Base-by-base conservation (phyloP, 2,113 vertebrate species). In the Calonectris borealis region DNA sequence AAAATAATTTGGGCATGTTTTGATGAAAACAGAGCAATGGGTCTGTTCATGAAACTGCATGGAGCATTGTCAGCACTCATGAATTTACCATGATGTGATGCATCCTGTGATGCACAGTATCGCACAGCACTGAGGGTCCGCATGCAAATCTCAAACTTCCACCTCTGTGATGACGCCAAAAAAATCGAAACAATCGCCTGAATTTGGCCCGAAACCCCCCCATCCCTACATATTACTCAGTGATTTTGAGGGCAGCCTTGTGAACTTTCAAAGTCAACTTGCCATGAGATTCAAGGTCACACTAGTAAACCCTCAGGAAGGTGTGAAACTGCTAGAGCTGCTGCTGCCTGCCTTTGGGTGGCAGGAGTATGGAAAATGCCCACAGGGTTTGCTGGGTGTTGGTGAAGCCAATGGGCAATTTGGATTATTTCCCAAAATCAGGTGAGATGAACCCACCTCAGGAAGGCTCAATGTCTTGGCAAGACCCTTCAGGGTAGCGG, bases 281-380 rank as follows among this genome's bases (percentile, higher is more conserved):
- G 29, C 58, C 49, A 2, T 5, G 16, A 54, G 46, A 18, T 78
- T 75, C 81, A n/a, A 66, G 66, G 13, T 79, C 62, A 44, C 32
- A 11, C 6, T 19, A 32, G 31, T 25, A 68, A 86, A 62, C 6
- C 38, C 25, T 58, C 16, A 26, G 52, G 29, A 55, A 75, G 42
- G 52, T 20, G n/a, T 32, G 64, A 27, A 34, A 49, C 55, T 38
- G 40, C 44, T 58, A 24, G 34, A 82, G 65, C 9, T 25, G 29
- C 42, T 48, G 48, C 66, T 84, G 64, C 14, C 16, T 52, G 60
- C 27, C 49, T 21, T 11, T 29, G 22, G 48, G 6, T 25, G 60
- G 24, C 40, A 31, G 61, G 34, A 18, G 3, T 11, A 51, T 0
- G 2, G 55, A 18, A 31, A 16, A n/a, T 9, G 13, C 9, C 31